Conservation (phyloP, 2,797 vertebrate species). For the Micrastur ruficollis region DNA sequence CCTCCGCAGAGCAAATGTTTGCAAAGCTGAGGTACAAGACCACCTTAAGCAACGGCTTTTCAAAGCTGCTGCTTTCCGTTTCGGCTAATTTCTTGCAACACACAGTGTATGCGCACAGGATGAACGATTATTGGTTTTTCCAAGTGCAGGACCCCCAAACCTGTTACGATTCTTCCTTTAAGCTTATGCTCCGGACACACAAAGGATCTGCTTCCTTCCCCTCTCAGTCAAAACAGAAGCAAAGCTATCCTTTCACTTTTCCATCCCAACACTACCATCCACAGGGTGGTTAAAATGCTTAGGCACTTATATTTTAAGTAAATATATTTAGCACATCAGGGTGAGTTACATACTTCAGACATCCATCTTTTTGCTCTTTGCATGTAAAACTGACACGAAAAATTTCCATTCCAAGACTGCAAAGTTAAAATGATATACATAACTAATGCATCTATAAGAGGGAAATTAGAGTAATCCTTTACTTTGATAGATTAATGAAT, state of each 20-base stretch:
- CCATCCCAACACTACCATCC: background rate
- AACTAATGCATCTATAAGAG: background rate
- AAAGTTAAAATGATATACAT: background rate
- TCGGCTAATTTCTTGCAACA: background rate
- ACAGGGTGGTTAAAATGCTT: background rate
- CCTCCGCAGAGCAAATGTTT: background rate
- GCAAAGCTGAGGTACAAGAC: background rate
- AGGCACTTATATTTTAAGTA: background rate
- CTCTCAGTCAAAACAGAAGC: background rate
- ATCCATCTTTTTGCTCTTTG: background rate
- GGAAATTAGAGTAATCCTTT: background rate
- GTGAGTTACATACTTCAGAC: background rate
- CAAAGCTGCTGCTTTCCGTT: background rate
- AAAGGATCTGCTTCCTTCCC: background rate
- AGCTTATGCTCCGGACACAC: background rate
- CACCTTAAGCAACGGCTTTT: background rate
- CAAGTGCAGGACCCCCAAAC: background rate
- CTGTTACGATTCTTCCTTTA: background rate
- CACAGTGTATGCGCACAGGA: accelerated
- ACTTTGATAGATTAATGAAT: background rate
- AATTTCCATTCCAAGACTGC: background rate
- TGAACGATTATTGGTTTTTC: background rate
- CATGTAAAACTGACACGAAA: background rate
- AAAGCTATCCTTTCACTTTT: background rate
- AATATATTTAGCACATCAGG: background rate